Evolutionary conservation across 2,888 invertebrate genomes (phyloP), one percentile per base, ranked within the genome.

Genomic region (Ichneumoninae sp.): DNA sequence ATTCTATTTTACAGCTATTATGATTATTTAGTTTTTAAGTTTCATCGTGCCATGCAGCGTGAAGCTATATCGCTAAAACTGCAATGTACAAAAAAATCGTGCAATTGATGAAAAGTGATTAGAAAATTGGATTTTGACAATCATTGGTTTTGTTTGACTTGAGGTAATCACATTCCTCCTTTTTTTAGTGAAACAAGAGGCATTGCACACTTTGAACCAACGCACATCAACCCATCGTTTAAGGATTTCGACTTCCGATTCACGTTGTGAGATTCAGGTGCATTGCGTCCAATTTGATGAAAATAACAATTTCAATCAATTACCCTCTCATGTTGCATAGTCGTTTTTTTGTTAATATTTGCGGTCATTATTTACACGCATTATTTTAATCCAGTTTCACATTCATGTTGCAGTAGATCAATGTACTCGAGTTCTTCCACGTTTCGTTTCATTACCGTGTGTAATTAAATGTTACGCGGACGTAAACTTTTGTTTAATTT

Each of bases 381-480:
- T 47, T 71, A 62, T 74, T 50, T 40, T 47, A 22, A 50, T 65
- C 33, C 74, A 68, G 68, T 60, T 44, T n/a, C 36, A 22, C 19
- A 30, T 54, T 65, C 47, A 75, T 33, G 66, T 71, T 52, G 74
- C 54, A 50, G 36, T 47, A 33, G 54, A 66, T n/a, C 33, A 66
- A 66, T 52, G 52, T 47, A 69, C 54, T 80, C 47, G 44, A 16
- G 33, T 65, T 62, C 13, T 74, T 80, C 52, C 19, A 19, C 40
- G 40, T 40, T 66, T 40, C 8, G 16, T 52, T 16, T 60, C 60
- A 50, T 50, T 50, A 65, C 26, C 75, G 22, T 65, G 82, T 79
- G 70, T 76, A 71, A 85, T 30, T 33, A 33, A 62, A 33, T 80
- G 52, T 84, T 84, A 84, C 83, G 80, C 72, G 70, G 52, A 60